A percentile compares a stretch with the other conserved stretches of the same genome.
Conservation (phyloP, 2,113 vertebrate genomes). For the Labeo catla region DNA sequence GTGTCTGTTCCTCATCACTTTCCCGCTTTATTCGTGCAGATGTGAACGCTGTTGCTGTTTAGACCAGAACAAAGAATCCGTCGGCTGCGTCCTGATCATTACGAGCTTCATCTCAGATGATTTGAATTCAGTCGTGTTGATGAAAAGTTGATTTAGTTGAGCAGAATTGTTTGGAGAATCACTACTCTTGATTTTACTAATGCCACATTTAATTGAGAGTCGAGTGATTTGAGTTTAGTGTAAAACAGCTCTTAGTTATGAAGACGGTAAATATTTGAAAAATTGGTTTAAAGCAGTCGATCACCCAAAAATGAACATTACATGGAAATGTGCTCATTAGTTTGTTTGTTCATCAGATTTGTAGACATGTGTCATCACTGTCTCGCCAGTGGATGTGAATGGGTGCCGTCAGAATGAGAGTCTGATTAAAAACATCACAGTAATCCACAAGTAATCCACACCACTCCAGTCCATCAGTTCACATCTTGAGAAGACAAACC, state of each 20-base stretch:
- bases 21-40: no score
- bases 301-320: no score
- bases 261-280: background rate
- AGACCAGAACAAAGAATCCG: slow-evolving; percentile 35
- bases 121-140: background rate
- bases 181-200: background rate
- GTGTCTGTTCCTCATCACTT: slow-evolving; percentile 30
- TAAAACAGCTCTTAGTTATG: background rate
- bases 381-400: no score
- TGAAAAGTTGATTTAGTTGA: background rate
- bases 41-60: background rate
- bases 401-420: no score
- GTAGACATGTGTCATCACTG: no score
- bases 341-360: no score
- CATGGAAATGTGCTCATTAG: no score
- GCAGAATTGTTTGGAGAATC: background rate
- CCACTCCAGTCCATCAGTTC: no score
- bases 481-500: no score
- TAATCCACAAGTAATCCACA: no score
- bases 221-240: background rate
- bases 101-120: background rate
- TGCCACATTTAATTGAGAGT: background rate
- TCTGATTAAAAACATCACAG: no score
- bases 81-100: background rate
- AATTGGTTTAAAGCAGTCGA: no score